These are phyloP conservation scores for Phrixothrix hirtus DNA, from an alignment of 2,888 invertebrate genomes.

Conservation along the genomic window DNA sequence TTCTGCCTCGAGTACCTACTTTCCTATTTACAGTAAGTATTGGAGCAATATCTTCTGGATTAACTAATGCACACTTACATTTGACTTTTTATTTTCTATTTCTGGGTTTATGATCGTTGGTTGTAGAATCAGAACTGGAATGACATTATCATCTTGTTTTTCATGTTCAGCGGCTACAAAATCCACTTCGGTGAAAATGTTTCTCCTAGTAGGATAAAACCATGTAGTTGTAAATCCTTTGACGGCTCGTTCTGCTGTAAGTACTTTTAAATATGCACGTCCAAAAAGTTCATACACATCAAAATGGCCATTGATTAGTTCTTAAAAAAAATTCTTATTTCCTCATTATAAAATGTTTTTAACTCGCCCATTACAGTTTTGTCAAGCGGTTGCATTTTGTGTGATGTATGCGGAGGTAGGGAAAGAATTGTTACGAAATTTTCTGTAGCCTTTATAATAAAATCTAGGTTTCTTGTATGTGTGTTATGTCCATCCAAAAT, in stretches of 20 bases:
- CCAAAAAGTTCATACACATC: slow-evolving; percentile 7
- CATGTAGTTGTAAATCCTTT: slow-evolving; percentile 3
- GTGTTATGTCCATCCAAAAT: slow-evolving; percentile 48
- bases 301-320: background rate
- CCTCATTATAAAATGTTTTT: background rate
- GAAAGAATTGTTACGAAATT: slow-evolving; percentile 42
- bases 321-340: slow-evolving; percentile 2
- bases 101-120: background rate
- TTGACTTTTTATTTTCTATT: background rate
- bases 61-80: no score
- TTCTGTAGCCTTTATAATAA: slow-evolving; percentile 36
- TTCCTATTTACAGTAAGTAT: no score
- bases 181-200: background rate
- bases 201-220: background rate
- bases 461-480: slow-evolving; percentile 43
- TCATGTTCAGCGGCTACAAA: background rate
- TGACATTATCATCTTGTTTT: background rate
- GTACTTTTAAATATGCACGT: slow-evolving; percentile 6
- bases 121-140: background rate
- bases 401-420: slow-evolving; percentile 43
- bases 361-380: slow-evolving; percentile 9
- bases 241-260: slow-evolving; percentile 5
- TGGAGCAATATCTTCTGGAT: background rate
- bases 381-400: slow-evolving; percentile 41
- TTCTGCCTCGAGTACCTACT: slow-evolving; percentile 1